Percentiles rank a stretch among this genome's conserved stretches.
phyloP scores from a whole-genome alignment of 2,888 invertebrate genomes.

The Tenthredo scrophulariae region DNA sequence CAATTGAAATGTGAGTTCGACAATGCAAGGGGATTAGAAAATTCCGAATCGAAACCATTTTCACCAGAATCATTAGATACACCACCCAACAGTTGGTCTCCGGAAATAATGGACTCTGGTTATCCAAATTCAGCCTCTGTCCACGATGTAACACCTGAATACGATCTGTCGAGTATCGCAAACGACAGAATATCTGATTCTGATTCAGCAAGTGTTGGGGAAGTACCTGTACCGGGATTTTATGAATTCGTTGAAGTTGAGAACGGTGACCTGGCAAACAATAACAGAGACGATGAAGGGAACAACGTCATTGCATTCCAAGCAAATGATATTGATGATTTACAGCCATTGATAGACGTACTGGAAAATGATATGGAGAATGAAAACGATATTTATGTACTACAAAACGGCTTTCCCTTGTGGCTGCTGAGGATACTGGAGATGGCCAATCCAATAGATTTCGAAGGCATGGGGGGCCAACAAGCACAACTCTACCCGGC shows the following conservation, averaged over 20 bases:
- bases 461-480: constrained; percentile 33
- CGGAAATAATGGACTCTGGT: constrained; percentile 73
- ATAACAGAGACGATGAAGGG: constrained; percentile 80
- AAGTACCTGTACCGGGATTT: constrained; percentile 64
- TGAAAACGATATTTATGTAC: constrained; percentile 72
- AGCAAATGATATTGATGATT: constrained; percentile 67
- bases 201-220: constrained; percentile 66
- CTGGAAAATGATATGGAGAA: constrained; percentile 72
- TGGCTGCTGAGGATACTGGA: constrained; percentile 71
- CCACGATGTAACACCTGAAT: constrained; percentile 71
- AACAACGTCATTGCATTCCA: constrained; percentile 77
- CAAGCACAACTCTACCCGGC: constrained; percentile 23
- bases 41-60: constrained; percentile 57
- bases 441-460: constrained; percentile 63
- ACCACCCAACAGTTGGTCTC: constrained; percentile 69
- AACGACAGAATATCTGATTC: constrained; percentile 66
- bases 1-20: constrained; percentile 31
- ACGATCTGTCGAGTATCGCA: constrained; percentile 70
- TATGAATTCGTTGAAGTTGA: constrained; percentile 72
- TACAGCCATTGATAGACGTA: constrained; percentile 69
- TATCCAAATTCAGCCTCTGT: constrained; percentile 73
- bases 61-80: constrained; percentile 65
- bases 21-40: constrained; percentile 26
- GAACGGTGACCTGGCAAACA: constrained; percentile 80
- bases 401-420: constrained; percentile 70